Evolutionary conservation across 2,888 invertebrate genomes (phyloP).

Genomic region (Seladonia tumulorum): DNA sequence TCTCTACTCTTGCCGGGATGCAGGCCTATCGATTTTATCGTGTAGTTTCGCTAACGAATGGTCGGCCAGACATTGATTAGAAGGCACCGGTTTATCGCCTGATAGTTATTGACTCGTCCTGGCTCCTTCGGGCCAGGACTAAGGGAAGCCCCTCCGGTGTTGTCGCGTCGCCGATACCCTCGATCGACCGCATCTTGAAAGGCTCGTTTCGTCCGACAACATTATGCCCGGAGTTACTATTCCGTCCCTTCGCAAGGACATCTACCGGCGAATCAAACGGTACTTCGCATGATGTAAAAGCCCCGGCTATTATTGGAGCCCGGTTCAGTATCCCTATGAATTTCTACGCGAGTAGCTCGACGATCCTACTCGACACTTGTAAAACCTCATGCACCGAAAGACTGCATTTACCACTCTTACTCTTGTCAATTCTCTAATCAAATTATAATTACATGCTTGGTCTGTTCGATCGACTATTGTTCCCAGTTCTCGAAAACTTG

Average conservation of each 20-base stretch:
- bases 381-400: neutral
- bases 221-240: slow-evolving; percentile 22
- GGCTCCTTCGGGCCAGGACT: slow-evolving; percentile 12
- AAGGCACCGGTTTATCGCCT: slow-evolving; percentile 53
- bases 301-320: neutral
- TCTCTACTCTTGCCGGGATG: slow-evolving; percentile 73
- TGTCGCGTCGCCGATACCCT: slow-evolving; percentile 10
- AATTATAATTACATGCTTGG: no score
- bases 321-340: neutral
- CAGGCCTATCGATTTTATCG: slow-evolving; percentile 79
- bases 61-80: slow-evolving; percentile 60
- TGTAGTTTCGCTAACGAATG: slow-evolving; percentile 70
- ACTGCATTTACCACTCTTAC: no score
- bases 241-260: neutral
- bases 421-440: no score
- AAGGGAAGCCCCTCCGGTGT: slow-evolving; percentile 8
- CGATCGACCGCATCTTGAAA: slow-evolving; percentile 13
- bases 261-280: neutral
- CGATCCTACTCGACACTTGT: neutral
- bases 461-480: no score
- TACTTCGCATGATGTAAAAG: neutral
- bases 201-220: neutral
- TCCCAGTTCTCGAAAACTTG: no score
- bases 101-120: slow-evolving; percentile 60
- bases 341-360: neutral